phyloP scores from a whole-genome alignment of 2,797 vertebrate genomes.

The Rhynchonycteris naso region DNA sequence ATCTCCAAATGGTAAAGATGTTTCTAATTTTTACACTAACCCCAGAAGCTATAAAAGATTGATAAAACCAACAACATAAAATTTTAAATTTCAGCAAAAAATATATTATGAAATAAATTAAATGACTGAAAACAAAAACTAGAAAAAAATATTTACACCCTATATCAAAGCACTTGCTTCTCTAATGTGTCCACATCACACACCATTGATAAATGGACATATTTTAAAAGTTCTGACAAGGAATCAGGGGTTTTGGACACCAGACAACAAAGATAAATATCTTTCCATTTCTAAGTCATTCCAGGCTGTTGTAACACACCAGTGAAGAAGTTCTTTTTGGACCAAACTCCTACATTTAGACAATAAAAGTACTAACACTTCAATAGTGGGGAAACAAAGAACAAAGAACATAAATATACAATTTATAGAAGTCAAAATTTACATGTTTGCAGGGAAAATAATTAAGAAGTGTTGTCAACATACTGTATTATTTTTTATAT shows the following conservation, averaged over 20 bases:
- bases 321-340: neutral
- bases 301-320: neutral
- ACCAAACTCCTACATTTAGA: neutral
- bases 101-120: neutral
- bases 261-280: neutral
- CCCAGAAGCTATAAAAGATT: neutral
- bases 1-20: neutral
- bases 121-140: neutral
- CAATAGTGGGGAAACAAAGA: neutral
- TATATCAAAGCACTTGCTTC: neutral
- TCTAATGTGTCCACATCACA: neutral
- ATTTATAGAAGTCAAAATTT: neutral
- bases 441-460: neutral
- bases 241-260: neutral
- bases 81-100: neutral
- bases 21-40: neutral
- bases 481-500: neutral
- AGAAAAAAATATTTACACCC: neutral
- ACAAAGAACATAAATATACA: neutral
- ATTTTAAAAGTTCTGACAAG: neutral
- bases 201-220: neutral
- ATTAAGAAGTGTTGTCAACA: neutral
- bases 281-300: fast-evolving
- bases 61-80: neutral
- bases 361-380: neutral